phyloP scores from a whole-genome alignment of 2,888 invertebrate genomes.

The Myopa tessellatipennis region DNA sequence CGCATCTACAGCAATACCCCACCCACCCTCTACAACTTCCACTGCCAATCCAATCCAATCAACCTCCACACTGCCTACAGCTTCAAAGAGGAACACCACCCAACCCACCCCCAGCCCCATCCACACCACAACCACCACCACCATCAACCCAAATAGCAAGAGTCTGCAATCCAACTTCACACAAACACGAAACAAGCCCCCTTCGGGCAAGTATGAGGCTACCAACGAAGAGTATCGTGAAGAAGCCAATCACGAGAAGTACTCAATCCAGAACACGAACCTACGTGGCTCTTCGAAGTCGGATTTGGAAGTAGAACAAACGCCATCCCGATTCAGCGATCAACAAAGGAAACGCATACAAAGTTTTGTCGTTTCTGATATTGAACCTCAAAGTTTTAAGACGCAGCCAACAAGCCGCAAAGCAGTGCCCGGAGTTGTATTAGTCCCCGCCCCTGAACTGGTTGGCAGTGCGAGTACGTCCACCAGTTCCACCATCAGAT shows the following conservation, averaged over 20 bases:
- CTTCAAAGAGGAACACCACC: constrained; percentile 20
- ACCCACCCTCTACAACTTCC: constrained; percentile 21
- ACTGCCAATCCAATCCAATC: constrained; percentile 14
- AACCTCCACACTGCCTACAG: constrained; percentile 23
- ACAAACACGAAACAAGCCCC: not conserved
- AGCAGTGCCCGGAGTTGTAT: not conserved
- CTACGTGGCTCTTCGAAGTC: not conserved
- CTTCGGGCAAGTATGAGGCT: not conserved
- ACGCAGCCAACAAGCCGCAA: constrained; percentile 54
- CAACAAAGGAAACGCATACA: constrained; percentile 58
- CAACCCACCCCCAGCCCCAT: constrained; percentile 7
- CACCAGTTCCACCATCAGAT: constrained; percentile 47
- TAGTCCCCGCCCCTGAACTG: constrained; percentile 40
- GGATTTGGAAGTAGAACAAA: not conserved
- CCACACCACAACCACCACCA: constrained; percentile 44
- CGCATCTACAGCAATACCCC: not conserved
- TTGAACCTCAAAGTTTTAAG: constrained; percentile 68
- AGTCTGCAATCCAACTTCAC: not conserved
- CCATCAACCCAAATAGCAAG: constrained; percentile 44
- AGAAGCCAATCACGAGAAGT: not conserved
- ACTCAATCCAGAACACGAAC: not conserved
- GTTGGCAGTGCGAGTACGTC: constrained; percentile 44
- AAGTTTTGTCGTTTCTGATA: constrained; percentile 64
- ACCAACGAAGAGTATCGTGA: not conserved
- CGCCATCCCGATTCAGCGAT: constrained; percentile 29